Percentiles rank a stretch among this genome's conserved stretches.
Evolutionary conservation across 2,888 invertebrate genomes (phyloP).

Genomic region (Notodonta dromedarius): DNA sequence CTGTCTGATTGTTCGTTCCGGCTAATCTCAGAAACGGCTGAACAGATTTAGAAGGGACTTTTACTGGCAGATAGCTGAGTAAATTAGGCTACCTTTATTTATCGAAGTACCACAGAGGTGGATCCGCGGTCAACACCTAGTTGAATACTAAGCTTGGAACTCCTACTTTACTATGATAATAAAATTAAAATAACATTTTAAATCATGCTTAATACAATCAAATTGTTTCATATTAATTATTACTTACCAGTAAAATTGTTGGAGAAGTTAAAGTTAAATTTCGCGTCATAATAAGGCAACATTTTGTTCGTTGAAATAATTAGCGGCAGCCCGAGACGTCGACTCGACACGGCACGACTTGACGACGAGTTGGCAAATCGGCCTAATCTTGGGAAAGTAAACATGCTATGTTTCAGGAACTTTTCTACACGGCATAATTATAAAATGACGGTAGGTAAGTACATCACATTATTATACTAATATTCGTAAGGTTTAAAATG

Average conservation of each 20-base stretch:
- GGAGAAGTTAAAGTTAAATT: background rate
- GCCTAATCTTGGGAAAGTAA: background rate
- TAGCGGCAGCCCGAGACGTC: background rate
- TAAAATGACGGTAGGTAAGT: background rate
- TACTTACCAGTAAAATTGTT: background rate
- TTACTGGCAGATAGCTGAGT: too few relatives aligned
- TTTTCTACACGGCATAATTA: constrained; percentile 9
- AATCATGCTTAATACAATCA: background rate
- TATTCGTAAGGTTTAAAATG: too few relatives aligned
- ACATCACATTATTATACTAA: too few relatives aligned
- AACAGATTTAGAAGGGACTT: too few relatives aligned
- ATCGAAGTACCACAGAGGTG: too few relatives aligned
- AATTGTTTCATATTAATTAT: background rate
- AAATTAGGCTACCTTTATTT: too few relatives aligned
- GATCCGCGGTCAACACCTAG: too few relatives aligned
- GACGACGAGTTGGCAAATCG: background rate
- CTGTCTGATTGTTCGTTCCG: too few relatives aligned
- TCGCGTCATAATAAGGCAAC: background rate
- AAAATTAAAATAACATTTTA: too few relatives aligned
- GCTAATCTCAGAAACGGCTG: too few relatives aligned
- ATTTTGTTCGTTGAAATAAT: constrained; percentile 2
- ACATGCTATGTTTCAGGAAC: background rate
- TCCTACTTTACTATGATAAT: too few relatives aligned
- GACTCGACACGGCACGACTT: background rate
- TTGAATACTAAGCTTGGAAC: too few relatives aligned